phyloP scores from a whole-genome alignment of 2,797 vertebrate species.

The Telmatherina bonti region DNA sequence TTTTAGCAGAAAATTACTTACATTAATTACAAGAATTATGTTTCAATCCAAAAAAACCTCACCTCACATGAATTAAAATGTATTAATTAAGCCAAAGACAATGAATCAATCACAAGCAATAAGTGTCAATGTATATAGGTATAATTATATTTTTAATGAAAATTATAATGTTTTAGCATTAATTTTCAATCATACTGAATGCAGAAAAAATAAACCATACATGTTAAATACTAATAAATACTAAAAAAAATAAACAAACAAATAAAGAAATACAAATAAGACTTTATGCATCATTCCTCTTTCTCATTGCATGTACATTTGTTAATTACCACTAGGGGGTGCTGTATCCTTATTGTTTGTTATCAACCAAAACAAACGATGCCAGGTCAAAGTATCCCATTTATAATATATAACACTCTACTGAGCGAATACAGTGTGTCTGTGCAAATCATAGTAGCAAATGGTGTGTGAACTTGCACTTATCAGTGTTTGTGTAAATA shows the following conservation, averaged over 20 bases:
- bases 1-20: neutral
- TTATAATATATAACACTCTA: constrained; percentile 7
- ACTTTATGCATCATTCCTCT: neutral
- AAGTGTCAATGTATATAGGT: neutral
- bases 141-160: neutral
- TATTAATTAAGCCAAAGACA: neutral
- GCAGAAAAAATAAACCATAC: no score
- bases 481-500: constrained; percentile 41
- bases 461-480: constrained; percentile 27
- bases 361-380: neutral
- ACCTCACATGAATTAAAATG: neutral
- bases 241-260: no score
- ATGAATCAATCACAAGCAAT: neutral
- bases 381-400: constrained; percentile 12
- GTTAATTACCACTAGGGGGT: constrained; percentile 47
- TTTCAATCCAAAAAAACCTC: neutral
- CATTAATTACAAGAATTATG: neutral
- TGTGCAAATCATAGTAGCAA: constrained; percentile 14
- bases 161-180: neutral
- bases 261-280: neutral
- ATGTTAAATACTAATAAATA: no score
- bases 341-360: constrained; percentile 33
- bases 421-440: constrained; percentile 39
- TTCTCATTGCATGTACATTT: neutral
- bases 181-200: neutral